phyloP scores from a whole-genome alignment of 2,888 invertebrate genomes.

The Dinocampus coccinellae region DNA sequence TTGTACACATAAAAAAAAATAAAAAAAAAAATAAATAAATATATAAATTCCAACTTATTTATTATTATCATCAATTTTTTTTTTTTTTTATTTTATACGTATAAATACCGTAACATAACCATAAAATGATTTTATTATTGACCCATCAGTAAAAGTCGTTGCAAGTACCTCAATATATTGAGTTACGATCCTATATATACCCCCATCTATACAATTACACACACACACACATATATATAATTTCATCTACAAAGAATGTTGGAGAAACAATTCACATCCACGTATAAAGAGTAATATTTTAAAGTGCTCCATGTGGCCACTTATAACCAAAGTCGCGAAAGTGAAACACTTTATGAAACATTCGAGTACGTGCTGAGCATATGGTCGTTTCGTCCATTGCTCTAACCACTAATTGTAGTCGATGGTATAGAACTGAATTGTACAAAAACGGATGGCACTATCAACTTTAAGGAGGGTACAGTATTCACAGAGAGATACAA shows the following conservation, averaged over 20 bases:
- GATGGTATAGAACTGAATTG: conserved; percentile 44
- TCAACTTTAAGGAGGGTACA: background rate
- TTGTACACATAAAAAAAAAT: no score
- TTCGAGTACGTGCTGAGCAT: conserved; percentile 54
- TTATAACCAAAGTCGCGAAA: conserved; percentile 22
- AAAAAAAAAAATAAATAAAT: no score
- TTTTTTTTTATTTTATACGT: background rate
- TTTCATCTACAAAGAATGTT: no score
- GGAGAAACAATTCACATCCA: background rate
- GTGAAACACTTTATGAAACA: conserved; percentile 58
- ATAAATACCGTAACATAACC: background rate
- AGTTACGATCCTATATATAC: background rate
- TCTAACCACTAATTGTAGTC: conserved; percentile 60
- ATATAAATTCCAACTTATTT: no score
- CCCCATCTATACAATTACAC: no score
- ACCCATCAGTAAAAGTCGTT: background rate
- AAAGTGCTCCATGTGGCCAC: background rate
- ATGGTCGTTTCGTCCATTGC: conserved; percentile 44
- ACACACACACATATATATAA: background rate
- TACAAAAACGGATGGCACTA: background rate
- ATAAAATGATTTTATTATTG: background rate
- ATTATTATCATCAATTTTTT: background rate
- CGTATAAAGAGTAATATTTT: background rate
- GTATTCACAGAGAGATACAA: background rate
- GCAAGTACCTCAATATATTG: background rate